Percentiles rank a stretch among this genome's conserved stretches.
These are phyloP conservation scores for Megastigmus dorsalis DNA, from an alignment of 2,888 invertebrate genomes.

Conservation along the genomic window DNA sequence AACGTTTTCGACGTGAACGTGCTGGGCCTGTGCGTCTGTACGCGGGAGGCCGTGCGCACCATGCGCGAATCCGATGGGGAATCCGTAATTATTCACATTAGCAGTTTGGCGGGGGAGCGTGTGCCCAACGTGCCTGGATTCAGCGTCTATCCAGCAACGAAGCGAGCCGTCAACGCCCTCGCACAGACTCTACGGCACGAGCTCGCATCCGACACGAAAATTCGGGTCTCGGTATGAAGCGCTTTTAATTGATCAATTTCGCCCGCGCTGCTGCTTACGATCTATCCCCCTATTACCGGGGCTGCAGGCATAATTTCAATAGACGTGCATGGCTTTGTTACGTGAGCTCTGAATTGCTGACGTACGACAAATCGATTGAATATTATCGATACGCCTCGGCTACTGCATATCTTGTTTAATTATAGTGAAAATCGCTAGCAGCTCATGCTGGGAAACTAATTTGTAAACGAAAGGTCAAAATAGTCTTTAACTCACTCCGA, in stretches of 20 bases:
- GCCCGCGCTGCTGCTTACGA: too few relatives aligned
- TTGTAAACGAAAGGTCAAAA: too few relatives aligned
- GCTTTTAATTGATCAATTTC: too few relatives aligned
- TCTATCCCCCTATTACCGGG: too few relatives aligned
- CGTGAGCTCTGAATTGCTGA: too few relatives aligned
- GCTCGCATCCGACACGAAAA: conserved; percentile 69
- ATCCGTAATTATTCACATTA: conserved; percentile 79
- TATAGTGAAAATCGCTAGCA: too few relatives aligned
- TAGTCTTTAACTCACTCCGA: too few relatives aligned
- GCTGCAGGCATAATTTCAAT: too few relatives aligned
- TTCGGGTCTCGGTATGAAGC: conserved; percentile 62
- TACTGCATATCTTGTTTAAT: too few relatives aligned
- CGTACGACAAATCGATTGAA: too few relatives aligned
- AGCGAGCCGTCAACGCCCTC: conserved; percentile 77
- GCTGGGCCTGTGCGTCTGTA: conserved; percentile 64
- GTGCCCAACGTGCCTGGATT: conserved; percentile 74
- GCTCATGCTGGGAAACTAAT: too few relatives aligned
- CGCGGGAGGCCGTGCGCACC: conserved; percentile 61
- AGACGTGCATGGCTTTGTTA: too few relatives aligned
- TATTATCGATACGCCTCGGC: neutral
- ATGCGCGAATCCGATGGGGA: conserved; percentile 76
- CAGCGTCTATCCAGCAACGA: conserved; percentile 78
- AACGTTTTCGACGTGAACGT: conserved; percentile 62
- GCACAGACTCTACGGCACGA: conserved; percentile 78
- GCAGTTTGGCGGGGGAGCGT: conserved; percentile 76